Percentiles rank a stretch among this genome's conserved stretches.
Evolutionary conservation across 2,888 invertebrate species (phyloP).

Genomic region (Apocheima hispidaria): DNA sequence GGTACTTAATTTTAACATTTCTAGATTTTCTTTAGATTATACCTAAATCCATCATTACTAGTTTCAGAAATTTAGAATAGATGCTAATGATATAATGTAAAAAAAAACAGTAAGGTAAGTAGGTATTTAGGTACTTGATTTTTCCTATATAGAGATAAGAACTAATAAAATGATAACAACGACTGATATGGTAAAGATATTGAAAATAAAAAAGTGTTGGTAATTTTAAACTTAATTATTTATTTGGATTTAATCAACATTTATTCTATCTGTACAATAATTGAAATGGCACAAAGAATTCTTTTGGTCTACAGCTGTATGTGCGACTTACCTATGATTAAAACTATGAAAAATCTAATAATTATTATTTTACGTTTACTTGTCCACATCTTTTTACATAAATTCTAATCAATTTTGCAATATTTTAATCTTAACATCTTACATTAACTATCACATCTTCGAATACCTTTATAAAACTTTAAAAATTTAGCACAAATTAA

Average conservation of each 20-base stretch:
- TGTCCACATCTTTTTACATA: constrained; percentile 17
- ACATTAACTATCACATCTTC: constrained; percentile 63
- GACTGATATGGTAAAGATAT: background rate
- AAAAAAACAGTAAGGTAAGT: no score
- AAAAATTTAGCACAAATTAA: constrained; percentile 37
- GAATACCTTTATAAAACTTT: constrained; percentile 42
- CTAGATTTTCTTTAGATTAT: no score
- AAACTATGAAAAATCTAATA: background rate
- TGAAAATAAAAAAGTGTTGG: background rate
- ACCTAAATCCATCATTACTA: no score
- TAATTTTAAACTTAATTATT: constrained; percentile 23
- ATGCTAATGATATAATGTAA: no score
- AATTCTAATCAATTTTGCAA: constrained; percentile 30
- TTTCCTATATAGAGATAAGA: background rate
- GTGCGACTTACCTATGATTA: constrained; percentile 18
- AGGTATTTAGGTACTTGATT: no score
- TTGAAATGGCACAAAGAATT: constrained; percentile 52
- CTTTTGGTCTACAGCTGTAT: constrained; percentile 75
- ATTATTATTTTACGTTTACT: background rate
- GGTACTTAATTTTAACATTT: no score
- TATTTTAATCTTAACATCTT: constrained; percentile 24
- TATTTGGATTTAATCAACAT: constrained; percentile 30
- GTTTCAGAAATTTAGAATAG: no score
- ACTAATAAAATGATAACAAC: no score
- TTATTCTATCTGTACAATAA: constrained; percentile 29